Evolutionary conservation across 37 sponge, comb jelly and placozoan species (phyloP).

Genomic region (Halichondria panicea): DNA sequence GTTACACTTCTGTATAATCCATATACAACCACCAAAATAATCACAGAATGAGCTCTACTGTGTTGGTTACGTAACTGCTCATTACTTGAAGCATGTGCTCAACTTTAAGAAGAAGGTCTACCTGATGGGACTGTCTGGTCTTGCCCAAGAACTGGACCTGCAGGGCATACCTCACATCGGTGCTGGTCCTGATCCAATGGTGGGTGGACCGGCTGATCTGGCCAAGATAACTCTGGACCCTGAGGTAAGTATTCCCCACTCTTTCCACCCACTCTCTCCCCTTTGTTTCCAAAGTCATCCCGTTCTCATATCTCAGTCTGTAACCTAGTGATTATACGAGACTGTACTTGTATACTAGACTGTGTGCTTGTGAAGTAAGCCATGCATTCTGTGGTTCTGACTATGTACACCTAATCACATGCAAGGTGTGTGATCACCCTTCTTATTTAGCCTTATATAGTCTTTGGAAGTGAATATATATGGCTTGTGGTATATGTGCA

Average conservation of each 20-base stretch:
- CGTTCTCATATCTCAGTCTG: too few species aligned
- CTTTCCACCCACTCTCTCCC: too few species aligned
- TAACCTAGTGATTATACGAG: too few species aligned
- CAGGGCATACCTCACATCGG: constrained; percentile 59
- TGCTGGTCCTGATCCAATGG: constrained; percentile 69
- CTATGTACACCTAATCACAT: too few species aligned
- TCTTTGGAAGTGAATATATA: too few species aligned
- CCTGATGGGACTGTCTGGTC: constrained; percentile 61
- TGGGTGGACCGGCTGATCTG: constrained; percentile 65
- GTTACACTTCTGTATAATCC: background rate
- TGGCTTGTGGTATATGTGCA: background rate
- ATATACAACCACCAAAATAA: too few species aligned
- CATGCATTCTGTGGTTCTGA: too few species aligned
- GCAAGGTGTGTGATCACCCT: background rate
- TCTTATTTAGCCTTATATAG: too few species aligned
- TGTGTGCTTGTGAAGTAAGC: too few species aligned
- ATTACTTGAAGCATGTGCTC: constrained; percentile 67
- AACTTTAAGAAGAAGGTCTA: constrained; percentile 79
- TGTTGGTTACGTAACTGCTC: constrained; percentile 69
- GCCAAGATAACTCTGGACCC: constrained; percentile 54
- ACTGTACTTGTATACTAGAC: too few species aligned
- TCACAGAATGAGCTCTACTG: constrained; percentile 70
- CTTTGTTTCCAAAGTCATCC: too few species aligned
- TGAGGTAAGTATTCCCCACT: constrained; percentile 34
- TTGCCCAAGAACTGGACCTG: constrained; percentile 62